These are phyloP conservation scores for Donacobius atricapilla DNA, from an alignment of 2,113 vertebrate genomes.

Conservation along the genomic window DNA sequence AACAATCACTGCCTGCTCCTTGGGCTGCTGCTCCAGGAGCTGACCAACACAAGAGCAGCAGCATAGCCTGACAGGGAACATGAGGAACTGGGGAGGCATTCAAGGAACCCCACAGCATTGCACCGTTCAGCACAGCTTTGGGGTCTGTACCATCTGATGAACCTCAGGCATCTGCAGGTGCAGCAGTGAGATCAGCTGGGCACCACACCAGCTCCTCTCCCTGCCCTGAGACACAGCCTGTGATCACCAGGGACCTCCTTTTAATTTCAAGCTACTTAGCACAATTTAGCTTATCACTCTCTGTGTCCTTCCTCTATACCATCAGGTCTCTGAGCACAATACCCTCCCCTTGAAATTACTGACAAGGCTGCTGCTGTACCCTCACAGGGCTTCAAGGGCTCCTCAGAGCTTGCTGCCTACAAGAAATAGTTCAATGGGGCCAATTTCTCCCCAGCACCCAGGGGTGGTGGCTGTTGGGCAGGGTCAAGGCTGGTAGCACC, in stretches of 20 bases:
- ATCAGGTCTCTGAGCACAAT: accelerated
- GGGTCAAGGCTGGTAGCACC: accelerated
- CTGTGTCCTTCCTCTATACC: accelerated
- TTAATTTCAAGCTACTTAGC: background rate
- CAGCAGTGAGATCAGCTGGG: background rate
- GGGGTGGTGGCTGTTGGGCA: no score
- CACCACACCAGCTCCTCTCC: background rate
- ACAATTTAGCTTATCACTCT: background rate
- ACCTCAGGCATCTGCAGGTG: background rate
- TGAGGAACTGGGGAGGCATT: background rate
- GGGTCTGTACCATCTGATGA: accelerated
- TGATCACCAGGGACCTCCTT: background rate
- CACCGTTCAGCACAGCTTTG: accelerated
- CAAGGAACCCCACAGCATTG: accelerated
- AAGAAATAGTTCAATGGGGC: accelerated
- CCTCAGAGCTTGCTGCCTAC: background rate
- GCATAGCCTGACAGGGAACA: accelerated
- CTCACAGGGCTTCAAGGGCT: background rate
- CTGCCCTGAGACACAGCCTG: background rate
- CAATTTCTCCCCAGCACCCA: accelerated
- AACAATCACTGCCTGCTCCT: background rate
- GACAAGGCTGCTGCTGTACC: background rate
- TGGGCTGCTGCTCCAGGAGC: background rate
- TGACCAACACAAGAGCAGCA: accelerated
- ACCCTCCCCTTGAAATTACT: no score